Percentiles rank a stretch among this genome's conserved stretches.
phyloP scores from a whole-genome alignment of 2,888 invertebrate species.

The Pyrrhia umbra region DNA sequence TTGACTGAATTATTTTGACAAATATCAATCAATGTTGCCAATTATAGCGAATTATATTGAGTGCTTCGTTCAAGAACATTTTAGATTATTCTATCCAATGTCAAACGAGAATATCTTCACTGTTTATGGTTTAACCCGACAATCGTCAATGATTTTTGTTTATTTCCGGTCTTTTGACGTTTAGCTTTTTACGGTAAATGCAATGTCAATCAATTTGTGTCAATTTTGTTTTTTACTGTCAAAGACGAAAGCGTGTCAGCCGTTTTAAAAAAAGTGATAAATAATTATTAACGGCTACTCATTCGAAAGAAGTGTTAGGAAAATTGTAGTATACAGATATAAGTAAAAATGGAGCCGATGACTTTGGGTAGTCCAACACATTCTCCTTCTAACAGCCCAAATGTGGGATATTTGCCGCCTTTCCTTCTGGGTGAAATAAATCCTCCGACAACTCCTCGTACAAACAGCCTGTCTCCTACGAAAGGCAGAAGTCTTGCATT shows the following conservation, averaged over 20 bases:
- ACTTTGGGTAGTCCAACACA: constrained; percentile 94
- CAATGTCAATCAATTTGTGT: constrained; percentile 8
- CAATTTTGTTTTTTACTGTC: constrained; percentile 40
- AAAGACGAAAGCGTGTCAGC: constrained; percentile 46
- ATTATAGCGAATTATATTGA: constrained; percentile 37
- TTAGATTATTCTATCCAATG: neutral
- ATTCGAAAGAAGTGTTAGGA: constrained; percentile 17
- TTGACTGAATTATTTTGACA: constrained; percentile 84
- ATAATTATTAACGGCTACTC: constrained; percentile 41
- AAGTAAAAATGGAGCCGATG: constrained; percentile 95
- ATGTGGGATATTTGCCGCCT: constrained; percentile 93
- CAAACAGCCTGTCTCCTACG: constrained; percentile 91
- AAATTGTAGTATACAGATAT: constrained; percentile 7
- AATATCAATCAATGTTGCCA: constrained; percentile 68
- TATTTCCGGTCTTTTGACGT: constrained; percentile 6
- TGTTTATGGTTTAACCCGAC: neutral
- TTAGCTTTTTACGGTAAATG: constrained; percentile 24
- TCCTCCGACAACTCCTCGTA: constrained; percentile 89
- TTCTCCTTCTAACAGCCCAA: constrained; percentile 92
- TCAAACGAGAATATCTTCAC: constrained; percentile 13
- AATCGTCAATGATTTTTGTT: neutral
- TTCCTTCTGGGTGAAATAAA: constrained; percentile 94
- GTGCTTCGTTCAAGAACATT: constrained; percentile 37
- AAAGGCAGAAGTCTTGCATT: constrained; percentile 89
- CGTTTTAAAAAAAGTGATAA: constrained; percentile 50